A percentile compares a stretch with the other conserved stretches of the same genome.
Evolutionary conservation across 2,113 vertebrate genomes (phyloP).

Genomic region (Fukomys damarensis): DNA sequence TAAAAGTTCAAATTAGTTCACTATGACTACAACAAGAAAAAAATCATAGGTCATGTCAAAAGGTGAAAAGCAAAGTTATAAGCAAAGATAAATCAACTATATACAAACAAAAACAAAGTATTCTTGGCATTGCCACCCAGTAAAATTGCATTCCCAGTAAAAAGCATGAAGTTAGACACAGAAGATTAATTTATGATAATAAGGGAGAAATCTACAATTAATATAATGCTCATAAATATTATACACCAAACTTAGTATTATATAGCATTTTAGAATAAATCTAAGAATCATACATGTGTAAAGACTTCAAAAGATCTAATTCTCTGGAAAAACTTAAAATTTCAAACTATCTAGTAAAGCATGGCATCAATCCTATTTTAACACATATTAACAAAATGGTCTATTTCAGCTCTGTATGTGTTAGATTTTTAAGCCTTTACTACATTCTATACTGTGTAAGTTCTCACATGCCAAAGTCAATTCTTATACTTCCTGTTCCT

Average conservation of each 20-base stretch:
- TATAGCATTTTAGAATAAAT: background rate
- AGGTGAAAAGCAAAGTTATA: slow-evolving; percentile 14
- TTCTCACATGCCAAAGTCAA: background rate
- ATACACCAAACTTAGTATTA: background rate
- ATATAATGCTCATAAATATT: background rate
- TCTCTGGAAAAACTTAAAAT: background rate
- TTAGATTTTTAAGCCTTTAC: background rate
- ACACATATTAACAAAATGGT: background rate
- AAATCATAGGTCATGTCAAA: background rate
- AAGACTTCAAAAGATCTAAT: background rate
- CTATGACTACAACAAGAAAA: background rate
- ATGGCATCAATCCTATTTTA: background rate
- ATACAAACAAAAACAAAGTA: background rate
- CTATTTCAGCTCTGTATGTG: background rate
- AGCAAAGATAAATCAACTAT: slow-evolving; percentile 22
- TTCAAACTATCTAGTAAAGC: background rate
- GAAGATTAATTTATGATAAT: background rate
- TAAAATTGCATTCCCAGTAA: background rate
- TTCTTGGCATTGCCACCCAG: background rate
- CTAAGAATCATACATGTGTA: background rate
- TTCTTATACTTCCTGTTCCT: background rate
- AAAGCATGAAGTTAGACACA: background rate
- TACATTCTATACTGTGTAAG: background rate
- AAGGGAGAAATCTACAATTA: background rate
- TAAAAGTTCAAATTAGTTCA: background rate